These are phyloP conservation scores for Cryptotis parvus DNA, from an alignment of 2,113 vertebrate genomes.

Conservation along the genomic window DNA sequence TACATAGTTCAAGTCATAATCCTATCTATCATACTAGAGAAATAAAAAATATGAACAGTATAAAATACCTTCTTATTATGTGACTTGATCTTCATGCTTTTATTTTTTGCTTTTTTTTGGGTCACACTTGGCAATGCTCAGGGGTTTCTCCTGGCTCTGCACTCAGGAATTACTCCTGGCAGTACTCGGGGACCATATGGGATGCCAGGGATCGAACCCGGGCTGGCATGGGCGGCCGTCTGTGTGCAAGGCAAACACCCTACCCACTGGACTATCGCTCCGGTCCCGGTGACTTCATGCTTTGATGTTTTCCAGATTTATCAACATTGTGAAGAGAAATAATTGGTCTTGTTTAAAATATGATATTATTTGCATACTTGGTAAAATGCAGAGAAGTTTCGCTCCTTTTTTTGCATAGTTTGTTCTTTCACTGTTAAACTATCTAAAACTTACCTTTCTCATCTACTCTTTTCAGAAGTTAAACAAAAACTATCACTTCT, in stretches of 20 bases:
- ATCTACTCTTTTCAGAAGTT: conserved; percentile 38
- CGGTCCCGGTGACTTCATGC: no score
- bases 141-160: no score
- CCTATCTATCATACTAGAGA: neutral
- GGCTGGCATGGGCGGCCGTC: no score
- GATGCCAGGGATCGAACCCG: no score
- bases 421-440: conserved; percentile 22
- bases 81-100: neutral
- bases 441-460: conserved; percentile 59
- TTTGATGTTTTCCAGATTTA: conserved; percentile 9
- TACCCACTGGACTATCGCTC: no score
- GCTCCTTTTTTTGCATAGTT: conserved; percentile 22
- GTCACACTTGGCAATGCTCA: no score
- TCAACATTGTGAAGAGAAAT: conserved; percentile 44
- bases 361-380: conserved; percentile 1
- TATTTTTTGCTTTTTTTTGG: no score
- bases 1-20: conserved; percentile 34
- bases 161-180: no score
- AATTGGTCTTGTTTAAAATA: neutral
- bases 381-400: conserved; percentile 31
- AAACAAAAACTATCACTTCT: conserved; percentile 60
- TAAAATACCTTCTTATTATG: conserved; percentile 34
- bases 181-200: no score
- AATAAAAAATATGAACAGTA: conserved; percentile 7
- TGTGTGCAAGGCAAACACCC: no score